phyloP scores from a whole-genome alignment of 2,113 vertebrate genomes.

The Oncorhynchus kisutch region DNA sequence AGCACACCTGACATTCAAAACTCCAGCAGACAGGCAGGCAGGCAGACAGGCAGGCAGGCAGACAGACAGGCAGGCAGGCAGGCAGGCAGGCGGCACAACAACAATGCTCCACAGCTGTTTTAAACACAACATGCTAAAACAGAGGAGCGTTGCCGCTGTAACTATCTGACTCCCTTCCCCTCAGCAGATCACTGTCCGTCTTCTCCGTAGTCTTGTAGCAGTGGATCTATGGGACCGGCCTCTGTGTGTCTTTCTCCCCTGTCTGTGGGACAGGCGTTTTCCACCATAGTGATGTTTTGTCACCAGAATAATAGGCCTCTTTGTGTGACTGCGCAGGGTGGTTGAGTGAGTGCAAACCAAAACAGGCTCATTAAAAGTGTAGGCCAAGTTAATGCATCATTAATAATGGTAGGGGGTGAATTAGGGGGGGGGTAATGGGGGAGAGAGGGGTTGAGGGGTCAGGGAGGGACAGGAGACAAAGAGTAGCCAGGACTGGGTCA shows the following conservation, averaged over 20 bases:
- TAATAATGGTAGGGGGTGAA: constrained; percentile 70
- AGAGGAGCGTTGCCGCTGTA: neutral
- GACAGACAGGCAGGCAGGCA: no score
- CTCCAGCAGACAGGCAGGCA: neutral
- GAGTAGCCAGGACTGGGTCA: constrained; percentile 68
- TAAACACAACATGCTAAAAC: constrained; percentile 9
- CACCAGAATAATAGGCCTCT: constrained; percentile 53
- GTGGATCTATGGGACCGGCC: neutral
- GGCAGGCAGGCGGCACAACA: neutral
- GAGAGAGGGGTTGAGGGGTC: constrained; percentile 11
- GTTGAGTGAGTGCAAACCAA: constrained; percentile 55
- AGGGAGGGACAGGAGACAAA: constrained; percentile 68
- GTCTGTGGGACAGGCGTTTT: constrained; percentile 28
- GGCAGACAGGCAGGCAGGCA: no score
- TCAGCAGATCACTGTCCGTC: neutral
- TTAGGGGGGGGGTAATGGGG: constrained; percentile 62
- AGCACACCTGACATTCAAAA: constrained; percentile 51
- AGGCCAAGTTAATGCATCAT: constrained; percentile 72
- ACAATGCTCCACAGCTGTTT: constrained; percentile 42
- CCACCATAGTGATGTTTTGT: constrained; percentile 22
- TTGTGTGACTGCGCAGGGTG: constrained; percentile 55
- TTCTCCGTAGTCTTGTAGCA: neutral
- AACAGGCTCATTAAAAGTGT: constrained; percentile 68
- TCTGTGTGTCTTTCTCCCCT: constrained; percentile 14
- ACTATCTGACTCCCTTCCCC: neutral